These are phyloP conservation scores for Parasteatoda lunata DNA, from an alignment of 2,888 invertebrate species.

Conservation along the genomic window DNA sequence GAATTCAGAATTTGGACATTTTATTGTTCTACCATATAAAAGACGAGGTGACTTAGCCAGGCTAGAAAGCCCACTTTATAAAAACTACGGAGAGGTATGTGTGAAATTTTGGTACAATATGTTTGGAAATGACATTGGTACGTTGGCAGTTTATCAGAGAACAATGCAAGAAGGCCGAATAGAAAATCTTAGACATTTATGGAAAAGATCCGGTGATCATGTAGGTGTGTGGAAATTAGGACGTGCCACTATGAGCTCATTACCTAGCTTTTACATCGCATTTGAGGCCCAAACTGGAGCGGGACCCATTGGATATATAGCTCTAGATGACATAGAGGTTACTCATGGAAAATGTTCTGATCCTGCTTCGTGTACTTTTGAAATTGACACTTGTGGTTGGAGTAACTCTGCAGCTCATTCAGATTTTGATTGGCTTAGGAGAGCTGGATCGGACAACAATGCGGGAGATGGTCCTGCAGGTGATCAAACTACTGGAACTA, in stretches of 20 bases:
- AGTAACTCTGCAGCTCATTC: conserved; percentile 41
- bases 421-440: conserved; percentile 61
- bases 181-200: conserved; percentile 57
- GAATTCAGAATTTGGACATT: conserved; percentile 56
- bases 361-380: conserved; percentile 61
- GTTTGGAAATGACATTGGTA: conserved; percentile 71
- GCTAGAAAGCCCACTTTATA: conserved; percentile 47
- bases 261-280: conserved; percentile 54
- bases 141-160: conserved; percentile 72
- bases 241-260: conserved; percentile 42
- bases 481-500: conserved; percentile 53
- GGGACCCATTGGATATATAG: conserved; percentile 64
- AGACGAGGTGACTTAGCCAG: conserved; percentile 45
- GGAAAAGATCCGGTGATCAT: conserved; percentile 58
- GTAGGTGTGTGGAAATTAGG: conserved; percentile 55
- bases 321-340: conserved; percentile 65
- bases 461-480: conserved; percentile 54
- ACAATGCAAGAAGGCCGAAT: conserved; percentile 54
- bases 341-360: conserved; percentile 62
- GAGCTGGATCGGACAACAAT: conserved; percentile 52
- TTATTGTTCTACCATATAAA: conserved; percentile 50
- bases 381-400: conserved; percentile 68
- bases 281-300: conserved; percentile 59
- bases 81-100: conserved; percentile 66
- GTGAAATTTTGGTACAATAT: conserved; percentile 67